A percentile compares a stretch with the other conserved stretches of the same genome.
Conservation (phyloP, 2,113 vertebrate genomes). For the Onychostruthus taczanowskii region DNA sequence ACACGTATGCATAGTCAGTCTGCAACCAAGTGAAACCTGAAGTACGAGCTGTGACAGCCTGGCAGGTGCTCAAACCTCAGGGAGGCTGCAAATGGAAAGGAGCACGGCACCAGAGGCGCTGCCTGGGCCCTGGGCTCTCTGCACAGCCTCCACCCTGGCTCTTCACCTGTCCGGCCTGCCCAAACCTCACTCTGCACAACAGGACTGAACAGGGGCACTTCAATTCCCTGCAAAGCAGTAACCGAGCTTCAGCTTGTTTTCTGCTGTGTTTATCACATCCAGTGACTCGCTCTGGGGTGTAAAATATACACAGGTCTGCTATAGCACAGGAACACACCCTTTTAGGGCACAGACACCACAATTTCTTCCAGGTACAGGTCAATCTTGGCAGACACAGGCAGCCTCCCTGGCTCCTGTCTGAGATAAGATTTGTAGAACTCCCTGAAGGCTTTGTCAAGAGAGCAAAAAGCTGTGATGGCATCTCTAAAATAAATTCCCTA, state of each 20-base stretch:
- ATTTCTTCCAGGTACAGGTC: background rate
- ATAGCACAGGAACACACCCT: background rate
- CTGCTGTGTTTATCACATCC: background rate
- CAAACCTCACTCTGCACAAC: background rate
- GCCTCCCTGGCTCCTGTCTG: background rate
- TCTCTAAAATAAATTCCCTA: background rate
- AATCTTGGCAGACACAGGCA: background rate
- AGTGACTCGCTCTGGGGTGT: background rate
- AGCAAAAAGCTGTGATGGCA: background rate
- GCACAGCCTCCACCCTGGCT: background rate
- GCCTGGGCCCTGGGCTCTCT: background rate
- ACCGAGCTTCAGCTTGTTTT: background rate
- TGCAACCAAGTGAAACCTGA: conserved; percentile 6
- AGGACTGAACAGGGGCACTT: background rate
- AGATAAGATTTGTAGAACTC: background rate
- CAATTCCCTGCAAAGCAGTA: background rate
- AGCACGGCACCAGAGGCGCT: background rate
- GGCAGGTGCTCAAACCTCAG: background rate
- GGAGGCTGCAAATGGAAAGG: background rate
- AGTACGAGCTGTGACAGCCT: background rate
- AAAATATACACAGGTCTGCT: background rate
- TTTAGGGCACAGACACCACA: background rate
- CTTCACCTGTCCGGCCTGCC: background rate
- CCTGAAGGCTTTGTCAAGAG: background rate
- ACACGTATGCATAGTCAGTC: background rate